Evolutionary conservation across 2,113 vertebrate species (phyloP), one percentile per base, ranked within the genome.

Genomic region (Genyomyrus donnyi): DNA sequence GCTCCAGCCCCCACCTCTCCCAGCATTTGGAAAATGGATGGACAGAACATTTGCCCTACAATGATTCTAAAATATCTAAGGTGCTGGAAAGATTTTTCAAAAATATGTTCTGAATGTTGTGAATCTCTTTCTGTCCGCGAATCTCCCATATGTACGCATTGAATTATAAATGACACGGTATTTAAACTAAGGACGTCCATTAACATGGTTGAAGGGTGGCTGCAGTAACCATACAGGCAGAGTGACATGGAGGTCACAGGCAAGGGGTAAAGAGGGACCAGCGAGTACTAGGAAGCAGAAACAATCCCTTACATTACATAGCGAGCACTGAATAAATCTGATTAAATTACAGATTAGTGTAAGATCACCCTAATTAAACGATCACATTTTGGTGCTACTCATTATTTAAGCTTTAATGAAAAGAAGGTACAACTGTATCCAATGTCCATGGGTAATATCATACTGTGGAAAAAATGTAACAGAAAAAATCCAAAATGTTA

Each of bases 191-290:
- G 74, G 88, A 62, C 1, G 56, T 87, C 90, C 89, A 92, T 93
- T 95, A 95, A 93, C 95, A 91, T 94, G 93, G 91, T 91, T 94
- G 92, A 94, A 93, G 62, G 91, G 91, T 70, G 56, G 90, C 88
- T 90, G 42, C 6, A 46, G 9, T 19, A 42, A 50, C 58, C 15
- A 49, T 31, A 87, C 89, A 66, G 94, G 92, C 50, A 42, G 35
- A 62, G 66, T 85, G 11, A 86, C 89, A 85, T 91, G 77, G 85
- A 89, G 90, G 91, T 91, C 35, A 35, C n/a, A n/a, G 88, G 89
- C 91, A 92, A 93, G 90, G 90, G 91, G 93, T 21, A 70, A 91
- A 50, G 84, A 89, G 89, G 74, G 85, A 48, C 53, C 89, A 27
- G 56, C 56, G 58, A 3, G 9, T 42, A 45, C 52, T 80, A 70